Evolutionary conservation across 2,797 vertebrate genomes (phyloP).

Genomic region (Chromis chromis): DNA sequence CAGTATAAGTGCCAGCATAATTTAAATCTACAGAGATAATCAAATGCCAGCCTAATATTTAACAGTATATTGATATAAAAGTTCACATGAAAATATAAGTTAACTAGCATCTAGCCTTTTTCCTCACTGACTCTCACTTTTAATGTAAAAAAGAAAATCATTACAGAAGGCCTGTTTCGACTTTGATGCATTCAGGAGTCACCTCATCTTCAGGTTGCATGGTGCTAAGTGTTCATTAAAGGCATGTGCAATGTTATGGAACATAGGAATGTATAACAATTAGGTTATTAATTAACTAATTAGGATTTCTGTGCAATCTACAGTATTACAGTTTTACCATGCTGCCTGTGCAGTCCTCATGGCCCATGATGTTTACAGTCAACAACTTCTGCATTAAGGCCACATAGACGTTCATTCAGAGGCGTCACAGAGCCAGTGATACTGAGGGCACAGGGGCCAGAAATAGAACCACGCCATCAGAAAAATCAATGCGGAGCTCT

Average conservation of each 20-base stretch:
- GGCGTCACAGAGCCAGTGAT: conserved; percentile 64
- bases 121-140: conserved; percentile 57
- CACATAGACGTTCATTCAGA: conserved; percentile 65
- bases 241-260: conserved; percentile 84
- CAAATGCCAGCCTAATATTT: conserved; percentile 67
- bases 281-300: conserved; percentile 75
- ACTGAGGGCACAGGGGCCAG: conserved; percentile 41
- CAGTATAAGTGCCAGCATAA: conserved; percentile 63
- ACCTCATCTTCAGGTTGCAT: conserved; percentile 84
- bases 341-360: conserved; percentile 75
- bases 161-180: conserved; percentile 66
- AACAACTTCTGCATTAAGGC: conserved; percentile 64
- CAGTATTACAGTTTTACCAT: conserved; percentile 70
- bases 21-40: conserved; percentile 54
- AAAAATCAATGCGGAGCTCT: conserved; percentile 47
- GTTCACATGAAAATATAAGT: conserved; percentile 44
- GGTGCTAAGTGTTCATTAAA: conserved; percentile 85
- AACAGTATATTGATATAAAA: conserved; percentile 47
- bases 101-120: conserved; percentile 47
- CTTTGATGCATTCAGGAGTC: conserved; percentile 72
- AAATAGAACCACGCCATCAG: conserved; percentile 37
- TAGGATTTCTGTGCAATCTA: conserved; percentile 73
- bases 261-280: conserved; percentile 82
- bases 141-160: conserved; percentile 52
- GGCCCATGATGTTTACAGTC: conserved; percentile 72